A percentile compares a stretch with the other conserved stretches of the same genome.
These are phyloP conservation scores for Leontopithecus rosalia DNA, from an alignment of 2,797 vertebrate genomes.

Conservation along the genomic window DNA sequence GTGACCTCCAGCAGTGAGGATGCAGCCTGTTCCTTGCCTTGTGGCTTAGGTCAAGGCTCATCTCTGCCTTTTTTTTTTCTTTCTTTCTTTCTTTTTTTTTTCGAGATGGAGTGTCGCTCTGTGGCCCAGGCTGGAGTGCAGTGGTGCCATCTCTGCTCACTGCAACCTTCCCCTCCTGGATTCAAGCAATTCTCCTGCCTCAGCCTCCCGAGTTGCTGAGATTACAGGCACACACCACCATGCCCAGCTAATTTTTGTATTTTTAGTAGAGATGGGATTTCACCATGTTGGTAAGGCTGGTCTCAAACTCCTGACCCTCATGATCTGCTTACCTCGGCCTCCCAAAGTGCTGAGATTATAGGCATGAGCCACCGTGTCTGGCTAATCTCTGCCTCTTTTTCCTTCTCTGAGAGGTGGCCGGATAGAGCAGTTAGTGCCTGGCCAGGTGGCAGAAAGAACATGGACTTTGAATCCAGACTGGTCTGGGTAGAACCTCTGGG, in stretches of 20 bases:
- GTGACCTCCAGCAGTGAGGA: neutral
- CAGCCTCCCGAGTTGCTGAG: neutral
- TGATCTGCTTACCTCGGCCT: neutral
- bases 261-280: neutral
- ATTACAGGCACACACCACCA: neutral
- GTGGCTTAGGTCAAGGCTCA: neutral
- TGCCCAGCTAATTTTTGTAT: neutral
- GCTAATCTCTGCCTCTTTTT: neutral
- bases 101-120: neutral
- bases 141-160: neutral
- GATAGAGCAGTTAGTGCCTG: neutral
- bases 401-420: neutral
- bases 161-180: neutral
- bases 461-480: neutral
- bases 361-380: too few species aligned
- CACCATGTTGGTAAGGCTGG: neutral
- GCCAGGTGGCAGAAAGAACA: neutral
- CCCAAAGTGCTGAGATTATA: too few species aligned
- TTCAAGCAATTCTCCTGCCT: neutral
- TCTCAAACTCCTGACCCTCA: neutral
- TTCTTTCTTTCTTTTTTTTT: neutral
- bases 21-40: neutral
- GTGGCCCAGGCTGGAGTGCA: neutral
- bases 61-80: neutral
- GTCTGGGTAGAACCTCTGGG: neutral